Evolutionary conservation across 2,113 vertebrate genomes (phyloP).

Genomic region (Saguinus imperator): DNA sequence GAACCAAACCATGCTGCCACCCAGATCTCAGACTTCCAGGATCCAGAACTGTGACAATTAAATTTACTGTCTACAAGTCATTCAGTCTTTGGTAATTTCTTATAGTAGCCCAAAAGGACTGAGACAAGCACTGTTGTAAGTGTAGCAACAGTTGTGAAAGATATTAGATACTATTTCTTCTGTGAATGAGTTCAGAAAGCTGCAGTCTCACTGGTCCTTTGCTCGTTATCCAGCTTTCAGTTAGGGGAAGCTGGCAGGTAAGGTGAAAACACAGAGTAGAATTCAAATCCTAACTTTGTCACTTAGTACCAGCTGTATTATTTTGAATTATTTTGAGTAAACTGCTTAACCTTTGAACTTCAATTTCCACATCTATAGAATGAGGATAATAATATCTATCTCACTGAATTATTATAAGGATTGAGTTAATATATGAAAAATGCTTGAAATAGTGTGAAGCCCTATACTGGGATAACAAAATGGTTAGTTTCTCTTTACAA

Average conservation of each 20-base stretch:
- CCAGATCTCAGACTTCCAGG: neutral
- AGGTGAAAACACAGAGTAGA: neutral
- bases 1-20: neutral
- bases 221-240: neutral
- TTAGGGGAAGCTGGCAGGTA: neutral
- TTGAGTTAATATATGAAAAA: neutral
- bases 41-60: neutral
- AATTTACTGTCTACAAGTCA: neutral
- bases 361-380: neutral
- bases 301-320: neutral
- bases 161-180: neutral
- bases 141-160: neutral
- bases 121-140: neutral
- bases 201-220: neutral
- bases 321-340: neutral
- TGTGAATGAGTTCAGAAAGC: neutral
- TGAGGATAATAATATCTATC: neutral
- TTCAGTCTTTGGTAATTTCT: neutral
- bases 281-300: neutral
- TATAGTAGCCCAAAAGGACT: neutral
- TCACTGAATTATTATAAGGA: neutral
- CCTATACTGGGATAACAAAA: neutral
- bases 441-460: neutral
- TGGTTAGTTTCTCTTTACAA: too few species aligned
- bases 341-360: neutral